Base-by-base conservation (phyloP, 2,797 vertebrate species). In the Gadopsis marmoratus region DNA sequence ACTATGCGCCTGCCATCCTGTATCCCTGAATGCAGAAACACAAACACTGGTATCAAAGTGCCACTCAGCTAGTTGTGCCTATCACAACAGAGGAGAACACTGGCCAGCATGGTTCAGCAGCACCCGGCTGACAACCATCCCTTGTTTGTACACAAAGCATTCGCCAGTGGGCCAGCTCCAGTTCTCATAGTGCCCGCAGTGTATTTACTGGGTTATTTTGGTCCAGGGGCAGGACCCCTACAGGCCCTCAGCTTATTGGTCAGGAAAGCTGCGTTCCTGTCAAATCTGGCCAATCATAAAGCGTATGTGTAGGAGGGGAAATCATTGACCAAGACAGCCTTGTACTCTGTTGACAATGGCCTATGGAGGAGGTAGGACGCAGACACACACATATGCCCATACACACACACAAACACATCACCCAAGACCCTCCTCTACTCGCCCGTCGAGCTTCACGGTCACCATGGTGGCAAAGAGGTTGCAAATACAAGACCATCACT, bases 171-270 rank as follows among this genome's bases (percentile, higher is more conserved):
- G 80, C 62, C 89, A 77, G 83, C 84, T 86, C 82, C 84, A 89
- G 71, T 89, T 89, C 91, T 92, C 91, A 92, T 91, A 87, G 90
- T 90, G 91, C 81, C 89, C 68, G 92, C 93, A 94, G 91, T 94
- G 93, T 94, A 94, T 95, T 94, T 94, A 94, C 95, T 92, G 93
- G 91, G 93, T 88, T 93, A 92, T 94, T 94, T 93, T 92, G 81
- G 93, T 91, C 90, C 83, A 81, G 82, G 90, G 92, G 89, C 90
- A 84, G 83, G 84, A 81, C 86, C 83, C 81, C 77, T 74, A 81
- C 82, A 76, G 81, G 79, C 76, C 81, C 62, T 73, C 13, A 58
- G 86, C 86, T 86, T 66, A 94, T 93, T 94, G 93, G 94, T 33
- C 56, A 31, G 60, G 72, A 85, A 84, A 89, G 76, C 74, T 81